Evolutionary conservation across 2,888 invertebrate species (phyloP), one percentile per base, ranked within the genome.

Genomic region (Notodonta dromedarius): DNA sequence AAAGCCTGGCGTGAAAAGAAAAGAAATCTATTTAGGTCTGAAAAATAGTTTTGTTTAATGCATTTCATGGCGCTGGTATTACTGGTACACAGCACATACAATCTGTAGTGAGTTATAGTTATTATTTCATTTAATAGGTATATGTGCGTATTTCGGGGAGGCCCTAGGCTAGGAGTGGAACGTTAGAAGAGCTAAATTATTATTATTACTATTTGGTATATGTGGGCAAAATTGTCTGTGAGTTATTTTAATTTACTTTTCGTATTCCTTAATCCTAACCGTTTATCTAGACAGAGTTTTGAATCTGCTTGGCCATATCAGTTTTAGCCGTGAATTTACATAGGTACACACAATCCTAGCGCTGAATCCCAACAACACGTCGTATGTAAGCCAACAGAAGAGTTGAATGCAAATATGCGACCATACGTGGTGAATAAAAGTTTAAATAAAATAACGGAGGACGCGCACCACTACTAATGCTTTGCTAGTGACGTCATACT

Each of bases 301-400:
- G 3, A n/a, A n/a, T 16, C 9, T 50, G 16, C 16, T 16, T 50
- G 3, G 5, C 16, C 16, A 50, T 46, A 46, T 50, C 16, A 50
- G 16, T 16, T 11, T 14, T 2, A 50, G n/a, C 9, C 16, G 14
- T 50, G 50, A 50, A 50, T 50, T 9, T 35, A 52, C 50, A 50
- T 50, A 50, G 1, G 24, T 24, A 24, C 11, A n/a, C 24, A 24
- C 32, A 16, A 32, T 52, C 32, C 32, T 24, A 32, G 32, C 32
- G 16, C 6, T 8, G 16, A 32, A 24, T 52, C 32, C n/a, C 32
- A 50, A 50, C 52, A 32, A 52, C 52, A 32, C 32, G 52, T 52
- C 32, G 52, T 52, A 13, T 52, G 52, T 52, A 50, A 50, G 52
- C 52, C 32, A 52, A 32, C 52, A 35, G 8, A 50, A 52, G 50